These are phyloP conservation scores for Syrmaticus mikado DNA, from an alignment of 2,113 vertebrate genomes.

Conservation along the genomic window DNA sequence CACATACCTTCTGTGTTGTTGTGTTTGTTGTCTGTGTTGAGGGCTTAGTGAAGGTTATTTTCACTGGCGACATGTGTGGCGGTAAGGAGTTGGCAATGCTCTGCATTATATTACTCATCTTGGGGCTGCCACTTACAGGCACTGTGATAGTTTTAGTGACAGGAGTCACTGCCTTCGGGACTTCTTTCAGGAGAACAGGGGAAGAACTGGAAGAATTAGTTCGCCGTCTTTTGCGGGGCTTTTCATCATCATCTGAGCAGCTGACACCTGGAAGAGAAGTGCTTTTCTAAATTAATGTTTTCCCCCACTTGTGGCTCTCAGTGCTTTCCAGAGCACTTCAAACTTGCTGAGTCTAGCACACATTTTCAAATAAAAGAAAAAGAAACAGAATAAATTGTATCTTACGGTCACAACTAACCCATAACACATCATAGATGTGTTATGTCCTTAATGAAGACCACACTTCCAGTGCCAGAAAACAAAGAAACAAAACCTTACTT, in stretches of 20 bases:
- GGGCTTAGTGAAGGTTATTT: constrained; percentile 99
- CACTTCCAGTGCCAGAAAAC: background rate
- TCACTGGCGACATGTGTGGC: constrained; percentile 97
- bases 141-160: constrained; percentile 93
- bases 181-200: constrained; percentile 94
- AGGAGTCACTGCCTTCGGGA: constrained; percentile 86
- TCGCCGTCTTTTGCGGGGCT: constrained; percentile 94
- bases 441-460: background rate
- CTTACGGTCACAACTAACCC: background rate
- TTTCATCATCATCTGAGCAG: constrained; percentile 98
- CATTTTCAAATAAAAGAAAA: background rate
- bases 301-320: background rate
- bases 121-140: constrained; percentile 93
- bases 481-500: background rate
- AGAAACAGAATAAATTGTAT: background rate
- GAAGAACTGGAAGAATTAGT: constrained; percentile 97
- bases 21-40: constrained; percentile 95
- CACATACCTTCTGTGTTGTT: constrained; percentile 93
- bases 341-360: background rate
- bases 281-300: background rate
- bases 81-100: constrained; percentile 98
- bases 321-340: background rate
- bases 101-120: constrained; percentile 99
- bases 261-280: constrained; percentile 87
- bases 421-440: background rate